phyloP scores from a whole-genome alignment of 1,140 invertebrate species.

The Linepithema humile region DNA sequence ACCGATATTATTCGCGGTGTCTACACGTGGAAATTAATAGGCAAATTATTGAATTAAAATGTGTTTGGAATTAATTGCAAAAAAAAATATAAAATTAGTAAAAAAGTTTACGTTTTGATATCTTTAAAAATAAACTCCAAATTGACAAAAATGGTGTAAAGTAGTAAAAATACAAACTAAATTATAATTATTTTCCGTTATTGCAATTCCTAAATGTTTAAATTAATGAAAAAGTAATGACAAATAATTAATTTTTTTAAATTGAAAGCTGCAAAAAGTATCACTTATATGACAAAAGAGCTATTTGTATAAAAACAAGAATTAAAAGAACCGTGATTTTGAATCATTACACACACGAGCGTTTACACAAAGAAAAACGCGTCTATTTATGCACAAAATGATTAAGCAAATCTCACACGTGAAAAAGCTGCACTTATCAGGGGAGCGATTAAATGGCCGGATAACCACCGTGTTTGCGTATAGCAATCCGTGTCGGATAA shows the following conservation, averaged over 20 bases:
- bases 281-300: background rate
- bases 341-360: background rate
- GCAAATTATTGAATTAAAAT: background rate
- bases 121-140: background rate
- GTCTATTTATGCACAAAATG: background rate
- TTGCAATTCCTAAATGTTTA: background rate
- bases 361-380: background rate
- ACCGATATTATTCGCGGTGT: background rate
- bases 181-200: background rate
- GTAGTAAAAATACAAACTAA: background rate
- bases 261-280: background rate
- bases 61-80: background rate
- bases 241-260: background rate
- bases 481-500: conserved; percentile 58
- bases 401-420: conserved; percentile 25
- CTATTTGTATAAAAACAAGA: background rate
- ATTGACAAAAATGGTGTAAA: background rate
- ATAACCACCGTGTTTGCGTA: conserved; percentile 64
- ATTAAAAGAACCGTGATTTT: background rate
- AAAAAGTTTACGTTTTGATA: background rate
- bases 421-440: conserved; percentile 9
- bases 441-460: conserved; percentile 57
- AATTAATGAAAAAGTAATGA: background rate
- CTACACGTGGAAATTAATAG: background rate
- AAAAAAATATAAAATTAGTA: background rate